Conservation (phyloP, 2,888 invertebrate genomes). For the Spicauda simplicius region DNA sequence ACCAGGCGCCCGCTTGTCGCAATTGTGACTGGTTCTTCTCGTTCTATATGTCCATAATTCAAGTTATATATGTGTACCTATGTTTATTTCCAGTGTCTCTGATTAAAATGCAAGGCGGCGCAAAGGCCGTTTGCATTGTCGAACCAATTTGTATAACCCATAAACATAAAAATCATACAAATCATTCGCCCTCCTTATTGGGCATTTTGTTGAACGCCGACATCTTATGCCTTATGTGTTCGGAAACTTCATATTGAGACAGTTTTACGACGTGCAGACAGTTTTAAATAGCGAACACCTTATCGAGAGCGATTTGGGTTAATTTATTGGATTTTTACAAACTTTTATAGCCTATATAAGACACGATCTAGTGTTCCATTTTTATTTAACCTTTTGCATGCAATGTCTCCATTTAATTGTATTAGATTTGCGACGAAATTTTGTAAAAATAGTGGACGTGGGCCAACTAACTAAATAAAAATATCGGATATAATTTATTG, state of each 20-base stretch:
- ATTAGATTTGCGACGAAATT: slow-evolving; percentile 55
- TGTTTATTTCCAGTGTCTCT: slow-evolving; percentile 73
- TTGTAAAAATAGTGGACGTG: slow-evolving; percentile 69
- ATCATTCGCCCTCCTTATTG: slow-evolving; percentile 73
- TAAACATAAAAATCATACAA: slow-evolving; percentile 73
- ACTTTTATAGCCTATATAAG: slow-evolving; percentile 15
- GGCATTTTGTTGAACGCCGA: slow-evolving; percentile 56
- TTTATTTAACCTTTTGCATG: slow-evolving; percentile 41
- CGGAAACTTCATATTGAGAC: slow-evolving; percentile 63
- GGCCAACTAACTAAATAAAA: slow-evolving; percentile 79
- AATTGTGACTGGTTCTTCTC: slow-evolving; percentile 81
- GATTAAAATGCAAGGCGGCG: slow-evolving; percentile 76
- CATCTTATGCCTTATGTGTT: slow-evolving; percentile 65
- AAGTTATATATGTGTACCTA: slow-evolving; percentile 52
- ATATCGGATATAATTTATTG: slow-evolving; percentile 81
- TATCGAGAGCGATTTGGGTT: slow-evolving; percentile 49
- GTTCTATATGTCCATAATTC: slow-evolving; percentile 75
- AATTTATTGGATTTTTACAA: slow-evolving; percentile 32
- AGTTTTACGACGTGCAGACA: slow-evolving; percentile 76
- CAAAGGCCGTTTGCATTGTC: slow-evolving; percentile 76
- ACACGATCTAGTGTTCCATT: slow-evolving; percentile 8
- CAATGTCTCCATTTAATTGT: slow-evolving; percentile 55
- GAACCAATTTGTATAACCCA: slow-evolving; percentile 70
- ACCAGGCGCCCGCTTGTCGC: slow-evolving; percentile 77
- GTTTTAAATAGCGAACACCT: slow-evolving; percentile 59